Percentiles rank a stretch among this genome's conserved stretches.
Conservation (phyloP, 1,140 invertebrate species). For the Cydia fagiglandana region DNA sequence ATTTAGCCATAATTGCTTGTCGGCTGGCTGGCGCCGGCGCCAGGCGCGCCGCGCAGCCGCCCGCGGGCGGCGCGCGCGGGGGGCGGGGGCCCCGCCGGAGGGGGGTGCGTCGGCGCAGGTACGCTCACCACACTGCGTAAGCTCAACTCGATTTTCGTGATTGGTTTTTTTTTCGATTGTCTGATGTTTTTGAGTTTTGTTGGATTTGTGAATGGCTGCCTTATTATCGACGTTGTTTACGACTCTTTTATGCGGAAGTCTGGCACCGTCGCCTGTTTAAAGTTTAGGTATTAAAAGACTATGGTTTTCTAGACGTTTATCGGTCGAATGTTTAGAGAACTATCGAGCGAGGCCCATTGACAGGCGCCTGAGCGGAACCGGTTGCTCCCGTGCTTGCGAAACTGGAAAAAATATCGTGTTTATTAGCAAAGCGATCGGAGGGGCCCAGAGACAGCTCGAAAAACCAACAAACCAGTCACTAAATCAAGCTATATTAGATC, state of each 20-base stretch:
- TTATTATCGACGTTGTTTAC: slow-evolving; percentile 49
- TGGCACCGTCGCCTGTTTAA: slow-evolving; percentile 34
- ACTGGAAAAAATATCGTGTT: slow-evolving; percentile 64
- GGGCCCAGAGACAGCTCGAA: slow-evolving; percentile 14
- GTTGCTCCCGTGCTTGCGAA: slow-evolving; percentile 56
- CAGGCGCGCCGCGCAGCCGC: slow-evolving; percentile 57
- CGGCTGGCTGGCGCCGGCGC: slow-evolving; percentile 72
- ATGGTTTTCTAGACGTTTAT: slow-evolving; percentile 33
- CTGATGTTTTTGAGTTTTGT: slow-evolving; percentile 69
- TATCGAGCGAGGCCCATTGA: slow-evolving; percentile 56
- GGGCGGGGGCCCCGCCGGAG: slow-evolving; percentile 42
- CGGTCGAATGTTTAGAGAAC: slow-evolving; percentile 43
- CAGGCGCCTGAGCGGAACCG: slow-evolving; percentile 65
- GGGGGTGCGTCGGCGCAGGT: slow-evolving; percentile 59
- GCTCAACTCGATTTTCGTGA: slow-evolving; percentile 68
- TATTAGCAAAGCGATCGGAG: slow-evolving; percentile 43
- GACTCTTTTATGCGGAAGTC: slow-evolving; percentile 34
- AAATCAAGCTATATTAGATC: background rate
- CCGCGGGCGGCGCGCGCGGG: slow-evolving; percentile 33
- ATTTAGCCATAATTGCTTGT: slow-evolving; percentile 78
- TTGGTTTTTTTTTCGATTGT: slow-evolving; percentile 63
- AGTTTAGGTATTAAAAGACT: slow-evolving; percentile 2
- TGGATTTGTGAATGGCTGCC: slow-evolving; percentile 70
- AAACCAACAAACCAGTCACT: background rate
- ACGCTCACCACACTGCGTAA: slow-evolving; percentile 58